Conservation (phyloP, 2,113 vertebrate genomes). For the Machaerirhynchus nigripectus region DNA sequence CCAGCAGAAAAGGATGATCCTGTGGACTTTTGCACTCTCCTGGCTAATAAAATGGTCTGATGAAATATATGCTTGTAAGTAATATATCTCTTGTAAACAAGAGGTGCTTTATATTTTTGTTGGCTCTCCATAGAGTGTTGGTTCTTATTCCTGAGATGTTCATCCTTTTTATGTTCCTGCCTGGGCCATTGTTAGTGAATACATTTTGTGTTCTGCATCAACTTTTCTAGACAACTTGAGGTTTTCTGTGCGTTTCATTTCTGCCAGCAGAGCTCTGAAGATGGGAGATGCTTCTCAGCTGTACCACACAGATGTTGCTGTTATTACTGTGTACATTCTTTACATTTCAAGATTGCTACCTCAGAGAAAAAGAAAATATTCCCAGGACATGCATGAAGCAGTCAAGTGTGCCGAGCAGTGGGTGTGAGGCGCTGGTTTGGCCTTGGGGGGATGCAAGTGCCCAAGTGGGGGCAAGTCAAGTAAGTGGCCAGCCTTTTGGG, state of each 20-base stretch:
- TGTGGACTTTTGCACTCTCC: neutral
- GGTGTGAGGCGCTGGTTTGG: fast-evolving
- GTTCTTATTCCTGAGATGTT: neutral
- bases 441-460: fast-evolving
- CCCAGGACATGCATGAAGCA: fast-evolving
- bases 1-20: neutral
- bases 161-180: neutral
- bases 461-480: neutral
- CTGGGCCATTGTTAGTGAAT: neutral
- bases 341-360: neutral
- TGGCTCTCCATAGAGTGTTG: neutral
- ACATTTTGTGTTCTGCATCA: fast-evolving
- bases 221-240: neutral
- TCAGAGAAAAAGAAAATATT: neutral
- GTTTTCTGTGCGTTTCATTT: neutral
- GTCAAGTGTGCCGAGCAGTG: fast-evolving
- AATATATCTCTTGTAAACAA: neutral
- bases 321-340: neutral
- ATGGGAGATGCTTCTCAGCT: neutral
- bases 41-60: neutral
- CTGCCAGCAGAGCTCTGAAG: neutral
- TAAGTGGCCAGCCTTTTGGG: neutral
- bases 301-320: neutral
- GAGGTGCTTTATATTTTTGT: neutral
- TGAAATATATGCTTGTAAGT: neutral